phyloP scores from a whole-genome alignment of 2,888 invertebrate genomes.

The Lasioglossum pauxillum region DNA sequence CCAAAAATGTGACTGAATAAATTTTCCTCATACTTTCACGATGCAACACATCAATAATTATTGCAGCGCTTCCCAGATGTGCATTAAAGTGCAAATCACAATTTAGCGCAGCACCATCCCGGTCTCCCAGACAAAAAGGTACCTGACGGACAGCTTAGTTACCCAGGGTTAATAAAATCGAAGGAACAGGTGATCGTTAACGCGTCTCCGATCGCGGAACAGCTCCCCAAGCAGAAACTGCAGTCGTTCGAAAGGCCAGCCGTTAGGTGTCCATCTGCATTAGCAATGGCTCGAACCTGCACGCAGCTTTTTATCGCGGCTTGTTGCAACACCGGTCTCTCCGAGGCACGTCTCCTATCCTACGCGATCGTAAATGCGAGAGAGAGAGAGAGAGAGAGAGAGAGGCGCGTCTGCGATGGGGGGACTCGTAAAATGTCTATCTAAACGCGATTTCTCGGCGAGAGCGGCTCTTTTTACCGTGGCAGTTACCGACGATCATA shows the following conservation, averaged over 20 bases:
- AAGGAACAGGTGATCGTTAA: not conserved
- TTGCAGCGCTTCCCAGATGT: not conserved
- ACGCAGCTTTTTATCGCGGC: slow-evolving; percentile 31
- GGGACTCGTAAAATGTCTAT: slow-evolving; percentile 30
- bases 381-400: not conserved
- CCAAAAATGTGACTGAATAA: too few species aligned
- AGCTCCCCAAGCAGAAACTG: not conserved
- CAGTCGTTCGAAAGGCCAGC: slow-evolving; percentile 20
- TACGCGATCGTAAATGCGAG: slow-evolving; percentile 34
- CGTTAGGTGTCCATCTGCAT: slow-evolving; percentile 45
- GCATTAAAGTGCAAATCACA: not conserved
- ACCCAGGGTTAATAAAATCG: not conserved
- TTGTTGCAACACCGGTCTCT: slow-evolving; percentile 22
- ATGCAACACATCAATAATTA: not conserved
- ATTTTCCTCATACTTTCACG: too few species aligned
- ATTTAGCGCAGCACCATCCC: not conserved
- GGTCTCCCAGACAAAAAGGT: not conserved
- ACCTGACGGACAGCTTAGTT: not conserved
- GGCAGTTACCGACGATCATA: not conserved
- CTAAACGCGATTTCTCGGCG: slow-evolving; percentile 1
- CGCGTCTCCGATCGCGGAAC: not conserved
- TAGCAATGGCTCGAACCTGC: not conserved
- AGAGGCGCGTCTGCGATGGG: not conserved
- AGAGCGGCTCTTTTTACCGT: not conserved
- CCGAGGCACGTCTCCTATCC: not conserved